A percentile compares a stretch with the other conserved stretches of the same genome.
phyloP scores from a whole-genome alignment of 2,797 vertebrate species.

The Acrossocheilus fasciatus region DNA sequence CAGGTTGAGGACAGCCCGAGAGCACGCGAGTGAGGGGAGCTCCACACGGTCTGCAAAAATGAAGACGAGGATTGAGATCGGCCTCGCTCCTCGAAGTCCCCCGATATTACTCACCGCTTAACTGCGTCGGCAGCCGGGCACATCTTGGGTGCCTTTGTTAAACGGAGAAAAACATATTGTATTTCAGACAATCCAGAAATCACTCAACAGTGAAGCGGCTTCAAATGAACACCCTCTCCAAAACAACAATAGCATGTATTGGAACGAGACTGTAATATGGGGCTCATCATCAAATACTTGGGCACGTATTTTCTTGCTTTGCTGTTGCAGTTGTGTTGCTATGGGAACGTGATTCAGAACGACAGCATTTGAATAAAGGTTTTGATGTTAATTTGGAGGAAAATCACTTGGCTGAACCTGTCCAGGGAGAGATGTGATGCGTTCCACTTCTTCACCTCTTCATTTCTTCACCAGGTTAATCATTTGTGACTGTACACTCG shows the following conservation, averaged over 20 bases:
- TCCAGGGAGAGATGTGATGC: conserved; percentile 36
- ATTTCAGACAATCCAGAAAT: conserved; percentile 46
- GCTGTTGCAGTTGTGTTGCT: conserved; percentile 16
- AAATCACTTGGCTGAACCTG: conserved; percentile 45
- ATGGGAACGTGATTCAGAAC: conserved; percentile 6
- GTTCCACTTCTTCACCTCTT: conserved; percentile 48
- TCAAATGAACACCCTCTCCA: conserved; percentile 17
- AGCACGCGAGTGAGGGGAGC: conserved; percentile 69
- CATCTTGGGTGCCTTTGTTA: conserved; percentile 56
- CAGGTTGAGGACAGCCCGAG: conserved; percentile 82
- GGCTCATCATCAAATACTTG: conserved; percentile 18
- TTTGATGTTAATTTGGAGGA: conserved; percentile 45
- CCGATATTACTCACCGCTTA: conserved; percentile 39
- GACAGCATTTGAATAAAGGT: conserved; percentile 35
- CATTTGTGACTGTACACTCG: conserved; percentile 43
- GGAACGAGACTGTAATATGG: conserved; percentile 14
- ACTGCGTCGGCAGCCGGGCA: conserved; percentile 1
- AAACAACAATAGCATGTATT: conserved; percentile 21
- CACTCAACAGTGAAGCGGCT: conserved; percentile 30
- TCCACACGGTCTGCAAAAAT: conserved; percentile 72
- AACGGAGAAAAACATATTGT: conserved; percentile 51
- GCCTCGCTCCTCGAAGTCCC: conserved; percentile 46
- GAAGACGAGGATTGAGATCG: conserved; percentile 59
- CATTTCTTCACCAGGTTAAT: conserved; percentile 57
- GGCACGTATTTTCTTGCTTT: conserved; percentile 10